Base-by-base conservation (phyloP, 2,113 vertebrate species). In the Melanerpes formicivorus region DNA sequence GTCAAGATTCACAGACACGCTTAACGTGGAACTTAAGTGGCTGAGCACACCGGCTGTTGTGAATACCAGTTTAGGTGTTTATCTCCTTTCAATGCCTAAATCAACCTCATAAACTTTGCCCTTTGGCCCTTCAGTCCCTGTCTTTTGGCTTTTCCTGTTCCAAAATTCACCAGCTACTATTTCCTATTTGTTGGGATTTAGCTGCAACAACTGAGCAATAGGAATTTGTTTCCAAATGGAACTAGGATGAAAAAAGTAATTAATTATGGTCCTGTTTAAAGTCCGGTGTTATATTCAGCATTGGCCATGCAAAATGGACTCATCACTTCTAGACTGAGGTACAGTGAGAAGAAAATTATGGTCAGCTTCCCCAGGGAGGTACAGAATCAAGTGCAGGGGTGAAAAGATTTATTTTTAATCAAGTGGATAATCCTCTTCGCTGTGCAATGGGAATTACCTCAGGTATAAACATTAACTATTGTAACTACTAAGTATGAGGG, bases 351-450 rank as follows among this genome's bases (percentile, higher is more conserved):
- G 71, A 37, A 94, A 94, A 94, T 96, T 93, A 94, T 83, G 94
- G 93, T 94, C 96, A 94, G 54, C 80, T 92, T 96, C 95, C 79
- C 73, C 72, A 88, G 79, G 75, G 95, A 94, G 54, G 62, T 83
- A 52, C 54, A 90, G 80, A 94, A 91, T 93, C 82, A 83, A 95
- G 65, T 86, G 79, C 79, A 90, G 79, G 62, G 87, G 96, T 96
- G 84, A 95, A 96, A 96, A 96, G 96, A 96, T 95, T 96, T 96
- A 94, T 96, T 95, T 95, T 96, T 96, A 96, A 95, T 94, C 94
- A 93, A 95, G 95, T 96, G 82, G 87, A 90, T 96, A 94, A 96
- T 94, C 90, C 82, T 92, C 87, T 86, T 89, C 87, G 46, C 65
- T 91, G 76, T 86, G 94, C 73, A 75, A 63, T 86, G 93, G 84